Evolutionary conservation across 2,797 vertebrate species (phyloP).

Genomic region (Agapornis canus): DNA sequence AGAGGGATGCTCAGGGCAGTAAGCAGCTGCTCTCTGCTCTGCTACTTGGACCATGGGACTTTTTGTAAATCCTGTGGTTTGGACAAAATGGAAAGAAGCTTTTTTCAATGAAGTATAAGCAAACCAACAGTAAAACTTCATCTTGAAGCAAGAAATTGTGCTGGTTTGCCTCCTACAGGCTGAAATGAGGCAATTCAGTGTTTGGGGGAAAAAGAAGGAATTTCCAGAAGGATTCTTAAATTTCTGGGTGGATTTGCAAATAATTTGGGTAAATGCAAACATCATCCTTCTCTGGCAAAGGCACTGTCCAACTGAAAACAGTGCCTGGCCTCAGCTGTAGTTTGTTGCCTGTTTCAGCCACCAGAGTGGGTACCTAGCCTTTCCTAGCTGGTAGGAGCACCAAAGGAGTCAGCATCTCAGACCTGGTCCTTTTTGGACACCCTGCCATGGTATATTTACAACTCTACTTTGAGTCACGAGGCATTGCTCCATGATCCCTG

Average conservation of each 20-base stretch:
- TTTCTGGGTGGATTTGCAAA: slow-evolving; percentile 40
- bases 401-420: fast-evolving
- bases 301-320: neutral
- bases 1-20: fast-evolving
- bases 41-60: neutral
- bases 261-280: neutral
- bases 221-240: slow-evolving; percentile 19
- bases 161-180: slow-evolving; percentile 64
- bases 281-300: slow-evolving; percentile 4
- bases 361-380: slow-evolving; percentile 24
- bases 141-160: neutral
- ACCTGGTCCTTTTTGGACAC: neutral
- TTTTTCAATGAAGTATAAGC: neutral
- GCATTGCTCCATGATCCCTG: neutral
- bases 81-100: neutral
- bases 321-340: neutral
- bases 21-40: neutral
- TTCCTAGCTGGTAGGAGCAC: neutral
- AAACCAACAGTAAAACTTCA: neutral
- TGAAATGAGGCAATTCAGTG: slow-evolving; percentile 1
- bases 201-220: neutral
- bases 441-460: neutral
- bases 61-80: neutral
- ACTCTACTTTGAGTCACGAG: neutral
- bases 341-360: neutral